Base-by-base conservation (phyloP, 2,113 vertebrate species). In the Cinclus mexicanus region DNA sequence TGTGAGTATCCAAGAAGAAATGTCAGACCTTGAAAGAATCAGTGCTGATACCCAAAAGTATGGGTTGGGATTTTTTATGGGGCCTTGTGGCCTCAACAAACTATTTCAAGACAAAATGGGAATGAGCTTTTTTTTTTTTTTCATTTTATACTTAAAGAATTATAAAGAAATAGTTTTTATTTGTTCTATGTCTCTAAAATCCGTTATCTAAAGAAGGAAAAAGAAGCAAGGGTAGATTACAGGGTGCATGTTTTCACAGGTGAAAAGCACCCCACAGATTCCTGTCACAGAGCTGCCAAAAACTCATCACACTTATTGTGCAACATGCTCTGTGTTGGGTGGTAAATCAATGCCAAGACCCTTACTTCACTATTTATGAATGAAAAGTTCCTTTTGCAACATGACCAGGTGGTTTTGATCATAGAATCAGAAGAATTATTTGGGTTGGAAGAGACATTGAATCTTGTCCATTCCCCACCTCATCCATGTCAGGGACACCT, bases 401-500 rank as follows among this genome's bases (percentile, higher is more conserved):
- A 0, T 25, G 19, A 4, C 3, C 4, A 53, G 10, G 4, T 39
- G 20, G 5, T 49, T 76, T 49, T 26, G 24, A 24, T 8, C 6
- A n/a, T 2, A 60, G 29, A 50, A 23, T 28, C 42, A 17, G 21
- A 25, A 6, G 16, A 29, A 35, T 15, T 2, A 8, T 60, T 42
- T 52, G 6, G 4, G 4, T 20, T 53, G 26, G 33, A 31, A 53
- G 10, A 25, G 25, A 15, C 5, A 1, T 37, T 20, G 26, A 71
- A 52, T 11, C 20, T 10, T 5, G 31, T 5, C 10, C 8, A 71
- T 1, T 42, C 0, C 0, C 4, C 39, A 46, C 6, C 25, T 18
- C 8, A 22, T 13, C 8, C 60, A 18, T 4, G 49, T 5, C 60
- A 64, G 37, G 24, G 24, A 35, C 37, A 14, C 19, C 60, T 65